These are phyloP conservation scores for Candidula unifasciata DNA, from an alignment of 2,888 invertebrate genomes.

Conservation along the genomic window DNA sequence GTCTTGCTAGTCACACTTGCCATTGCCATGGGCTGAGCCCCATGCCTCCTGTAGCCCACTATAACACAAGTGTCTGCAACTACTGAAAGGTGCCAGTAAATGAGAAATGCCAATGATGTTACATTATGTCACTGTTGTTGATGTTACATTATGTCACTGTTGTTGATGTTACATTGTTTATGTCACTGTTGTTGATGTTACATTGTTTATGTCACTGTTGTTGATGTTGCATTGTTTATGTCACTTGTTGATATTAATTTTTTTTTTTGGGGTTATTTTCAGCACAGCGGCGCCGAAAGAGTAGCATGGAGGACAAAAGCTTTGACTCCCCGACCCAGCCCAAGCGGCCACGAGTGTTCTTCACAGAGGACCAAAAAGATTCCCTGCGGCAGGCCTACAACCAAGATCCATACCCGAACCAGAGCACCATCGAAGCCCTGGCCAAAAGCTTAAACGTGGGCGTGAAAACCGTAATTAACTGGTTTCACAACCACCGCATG, in stretches of 20 bases:
- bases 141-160: no score
- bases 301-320: constrained; percentile 75
- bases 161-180: no score
- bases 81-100: no score
- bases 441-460: constrained; percentile 93
- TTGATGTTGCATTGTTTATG: no score
- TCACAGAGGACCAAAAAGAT: constrained; percentile 99
- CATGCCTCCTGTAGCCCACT: no score
- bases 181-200: no score
- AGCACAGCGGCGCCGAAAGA: constrained; percentile 86
- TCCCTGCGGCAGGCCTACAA: constrained; percentile 95
- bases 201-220: neutral
- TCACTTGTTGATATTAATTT: neutral
- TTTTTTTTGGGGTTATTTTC: constrained; percentile 53
- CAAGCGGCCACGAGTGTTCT: constrained; percentile 90
- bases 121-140: no score
- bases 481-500: constrained; percentile 99
- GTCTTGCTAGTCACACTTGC: no score
- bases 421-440: constrained; percentile 95
- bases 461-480: constrained; percentile 97
- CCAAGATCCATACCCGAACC: constrained; percentile 97
- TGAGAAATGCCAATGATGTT: no score
- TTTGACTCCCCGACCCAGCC: constrained; percentile 70
- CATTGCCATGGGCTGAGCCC: no score
- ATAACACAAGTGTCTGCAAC: no score